Percentiles rank a stretch among this genome's conserved stretches.
Evolutionary conservation across 1,140 invertebrate species (phyloP).

Genomic region (Bombus consobrinus): DNA sequence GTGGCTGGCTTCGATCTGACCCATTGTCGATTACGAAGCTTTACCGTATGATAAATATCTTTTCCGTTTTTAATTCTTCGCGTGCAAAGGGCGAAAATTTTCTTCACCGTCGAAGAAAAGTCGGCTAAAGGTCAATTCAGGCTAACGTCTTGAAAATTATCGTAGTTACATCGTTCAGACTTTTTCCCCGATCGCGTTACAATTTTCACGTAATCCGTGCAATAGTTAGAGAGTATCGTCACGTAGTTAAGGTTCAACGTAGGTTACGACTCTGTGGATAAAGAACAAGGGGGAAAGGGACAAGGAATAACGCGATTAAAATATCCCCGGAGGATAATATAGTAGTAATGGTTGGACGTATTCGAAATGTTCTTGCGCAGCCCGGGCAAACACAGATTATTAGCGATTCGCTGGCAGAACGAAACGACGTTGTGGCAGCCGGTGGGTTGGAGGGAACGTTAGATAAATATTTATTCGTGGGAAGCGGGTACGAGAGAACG

Average conservation of each 20-base stretch:
- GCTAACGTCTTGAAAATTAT: no score
- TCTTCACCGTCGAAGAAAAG: no score
- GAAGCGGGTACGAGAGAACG: not conserved
- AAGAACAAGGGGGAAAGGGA: not conserved
- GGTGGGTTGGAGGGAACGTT: not conserved
- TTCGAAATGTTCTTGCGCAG: not conserved
- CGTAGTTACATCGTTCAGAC: not conserved
- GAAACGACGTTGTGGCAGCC: not conserved
- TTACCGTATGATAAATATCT: no score
- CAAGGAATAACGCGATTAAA: not conserved
- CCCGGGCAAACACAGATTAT: not conserved
- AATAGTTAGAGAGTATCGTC: not conserved
- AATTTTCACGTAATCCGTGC: no score
- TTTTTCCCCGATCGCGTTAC: not conserved
- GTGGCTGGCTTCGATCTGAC: no score
- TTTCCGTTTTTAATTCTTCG: no score
- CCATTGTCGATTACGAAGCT: no score
- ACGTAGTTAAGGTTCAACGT: no score
- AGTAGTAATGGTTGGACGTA: not conserved
- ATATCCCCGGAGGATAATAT: not conserved
- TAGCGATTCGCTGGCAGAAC: not conserved
- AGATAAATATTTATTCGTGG: slow-evolving; percentile 7
- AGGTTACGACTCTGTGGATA: not conserved
- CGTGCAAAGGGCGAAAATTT: no score
- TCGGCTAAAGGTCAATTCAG: no score